These are phyloP conservation scores for Thripadectes ignobilis DNA, from an alignment of 2,797 vertebrate genomes.

Conservation along the genomic window DNA sequence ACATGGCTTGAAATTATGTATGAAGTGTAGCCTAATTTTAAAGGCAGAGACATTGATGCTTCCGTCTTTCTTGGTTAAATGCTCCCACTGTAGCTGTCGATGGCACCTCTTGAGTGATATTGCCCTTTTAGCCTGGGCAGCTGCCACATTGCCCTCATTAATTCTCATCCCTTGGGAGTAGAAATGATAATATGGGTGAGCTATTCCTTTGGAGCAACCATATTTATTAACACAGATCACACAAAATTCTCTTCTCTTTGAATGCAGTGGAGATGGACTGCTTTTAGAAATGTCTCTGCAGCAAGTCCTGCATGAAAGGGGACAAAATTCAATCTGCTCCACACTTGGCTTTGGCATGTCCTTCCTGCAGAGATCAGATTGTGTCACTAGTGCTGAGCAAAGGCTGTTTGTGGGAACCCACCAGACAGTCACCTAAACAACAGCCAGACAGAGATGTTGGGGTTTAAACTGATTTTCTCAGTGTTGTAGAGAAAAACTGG, in stretches of 20 bases:
- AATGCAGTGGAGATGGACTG: background rate
- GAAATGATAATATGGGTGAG: background rate
- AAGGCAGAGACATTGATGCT: background rate
- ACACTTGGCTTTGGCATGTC: background rate
- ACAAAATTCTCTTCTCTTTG: background rate
- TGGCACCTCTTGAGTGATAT: background rate
- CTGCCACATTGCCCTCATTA: background rate
- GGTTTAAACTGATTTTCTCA: background rate
- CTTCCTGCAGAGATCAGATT: background rate
- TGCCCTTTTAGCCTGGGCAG: background rate
- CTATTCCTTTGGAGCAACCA: background rate
- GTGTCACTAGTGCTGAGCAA: background rate
- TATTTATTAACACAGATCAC: background rate
- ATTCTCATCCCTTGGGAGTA: background rate
- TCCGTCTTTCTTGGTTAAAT: background rate
- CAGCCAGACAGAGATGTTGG: fast-evolving
- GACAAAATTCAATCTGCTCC: background rate
- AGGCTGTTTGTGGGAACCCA: background rate
- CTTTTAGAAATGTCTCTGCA: background rate
- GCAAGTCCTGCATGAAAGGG: background rate
- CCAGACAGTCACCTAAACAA: background rate
- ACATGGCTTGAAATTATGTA: background rate
- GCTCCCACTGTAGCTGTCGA: background rate
- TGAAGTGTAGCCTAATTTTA: constrained; percentile 7
- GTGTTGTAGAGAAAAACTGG: background rate